Evolutionary conservation across 1,140 invertebrate species (phyloP).

Genomic region (Euglossa dilemma): DNA sequence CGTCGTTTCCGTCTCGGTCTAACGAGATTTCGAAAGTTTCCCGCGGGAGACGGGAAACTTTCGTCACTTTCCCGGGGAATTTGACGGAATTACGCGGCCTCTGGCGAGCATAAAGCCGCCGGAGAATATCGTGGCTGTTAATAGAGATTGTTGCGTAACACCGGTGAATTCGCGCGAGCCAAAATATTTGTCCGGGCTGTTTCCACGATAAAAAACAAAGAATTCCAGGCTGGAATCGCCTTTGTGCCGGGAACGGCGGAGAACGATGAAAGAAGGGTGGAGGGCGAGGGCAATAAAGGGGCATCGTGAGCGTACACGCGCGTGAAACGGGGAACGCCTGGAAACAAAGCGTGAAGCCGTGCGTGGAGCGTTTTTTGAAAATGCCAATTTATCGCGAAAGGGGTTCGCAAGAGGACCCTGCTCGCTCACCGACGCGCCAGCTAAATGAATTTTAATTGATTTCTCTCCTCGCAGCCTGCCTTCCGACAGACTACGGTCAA

Average conservation of each 20-base stretch:
- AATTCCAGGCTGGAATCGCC: conserved; percentile 44
- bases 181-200: conserved; percentile 63
- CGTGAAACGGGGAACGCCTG: conserved; percentile 51
- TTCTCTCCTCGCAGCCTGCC: not conserved
- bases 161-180: conserved; percentile 41
- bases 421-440: conserved; percentile 28
- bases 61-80: not conserved
- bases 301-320: conserved; percentile 42
- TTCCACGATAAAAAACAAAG: conserved; percentile 47
- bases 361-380: conserved; percentile 71
- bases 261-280: conserved; percentile 25
- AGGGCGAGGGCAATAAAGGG: conserved; percentile 55
- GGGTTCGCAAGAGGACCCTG: conserved; percentile 30
- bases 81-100: not conserved
- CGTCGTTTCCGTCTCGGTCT: too few species aligned
- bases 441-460: conserved; percentile 45
- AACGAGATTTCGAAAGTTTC: not conserved
- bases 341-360: conserved; percentile 70
- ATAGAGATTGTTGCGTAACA: conserved; percentile 30
- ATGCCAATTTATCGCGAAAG: conserved; percentile 72
- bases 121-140: not conserved
- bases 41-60: not conserved
- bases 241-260: conserved; percentile 30
- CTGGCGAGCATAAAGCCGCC: not conserved
- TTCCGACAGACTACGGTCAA: not conserved